Evolutionary conservation across 2,113 vertebrate species (phyloP).

Genomic region (Cyanoderma ruficeps): DNA sequence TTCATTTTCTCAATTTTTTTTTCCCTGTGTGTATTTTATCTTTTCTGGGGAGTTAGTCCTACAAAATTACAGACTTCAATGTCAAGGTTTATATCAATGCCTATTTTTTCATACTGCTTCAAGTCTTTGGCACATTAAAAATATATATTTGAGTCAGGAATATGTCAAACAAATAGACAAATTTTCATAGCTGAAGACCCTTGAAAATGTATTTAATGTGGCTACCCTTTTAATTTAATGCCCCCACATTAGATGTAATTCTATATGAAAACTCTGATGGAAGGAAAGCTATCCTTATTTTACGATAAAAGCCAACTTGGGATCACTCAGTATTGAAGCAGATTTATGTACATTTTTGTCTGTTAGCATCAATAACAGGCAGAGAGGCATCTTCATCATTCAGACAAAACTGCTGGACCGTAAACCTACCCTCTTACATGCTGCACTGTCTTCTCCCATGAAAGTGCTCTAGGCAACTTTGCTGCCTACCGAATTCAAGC

Average conservation of each 20-base stretch:
- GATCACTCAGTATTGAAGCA: neutral
- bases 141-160: neutral
- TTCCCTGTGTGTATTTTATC: neutral
- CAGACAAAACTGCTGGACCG: slow-evolving; percentile 28
- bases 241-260: neutral
- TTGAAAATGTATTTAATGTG: neutral
- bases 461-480: slow-evolving; percentile 59
- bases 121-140: neutral
- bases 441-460: neutral
- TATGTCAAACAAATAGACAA: neutral
- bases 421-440: slow-evolving; percentile 16
- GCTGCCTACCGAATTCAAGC: slow-evolving; percentile 40
- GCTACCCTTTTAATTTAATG: slow-evolving; percentile 11
- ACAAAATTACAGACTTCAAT: neutral
- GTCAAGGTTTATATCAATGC: neutral
- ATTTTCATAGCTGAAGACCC: neutral
- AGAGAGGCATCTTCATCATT: slow-evolving; percentile 45
- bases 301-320: neutral
- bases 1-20: neutral
- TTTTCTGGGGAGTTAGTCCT: neutral
- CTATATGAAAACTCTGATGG: neutral
- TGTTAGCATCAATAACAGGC: neutral
- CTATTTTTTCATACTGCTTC: neutral
- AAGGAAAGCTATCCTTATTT: neutral
- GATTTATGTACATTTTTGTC: slow-evolving; percentile 13